Evolutionary conservation across 2,888 invertebrate species (phyloP), one percentile per base, ranked within the genome.

Genomic region (Selenia dentaria): DNA sequence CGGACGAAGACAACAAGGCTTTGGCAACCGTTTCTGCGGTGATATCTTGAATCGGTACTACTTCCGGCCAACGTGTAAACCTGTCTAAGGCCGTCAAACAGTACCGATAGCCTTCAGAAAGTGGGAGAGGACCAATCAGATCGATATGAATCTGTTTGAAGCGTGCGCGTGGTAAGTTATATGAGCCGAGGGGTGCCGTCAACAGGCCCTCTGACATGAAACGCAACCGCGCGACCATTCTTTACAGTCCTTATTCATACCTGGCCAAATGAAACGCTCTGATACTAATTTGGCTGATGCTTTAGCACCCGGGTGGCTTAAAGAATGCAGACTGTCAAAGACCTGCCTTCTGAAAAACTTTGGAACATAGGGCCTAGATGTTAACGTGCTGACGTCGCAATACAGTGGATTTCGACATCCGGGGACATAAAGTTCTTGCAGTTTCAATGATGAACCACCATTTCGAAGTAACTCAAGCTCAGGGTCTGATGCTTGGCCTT

Each of bases 251-350:
- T 49, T 55, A 0, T 70, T 59, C 3, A 80, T 62, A 0, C 43
- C 43, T 8, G 74, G 74, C 79, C 80, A 81, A 0, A 79, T 68
- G 28, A 57, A 81, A 0, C 71, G 64, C 22, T 70, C 33, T 0
- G 67, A 40, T 2, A 83, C 54, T 1, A 62, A 40, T 25, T 33
- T 74, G 1, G 43, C 51, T 0, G 57, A 42, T 1, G 59, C 57
- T 5, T 54, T 62, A 11, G 52, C 58, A 18, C 54, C 57, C 5
- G 63, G 60, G n/a, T 61, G 59, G 10, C 57, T 58, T 0, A 65
- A 37, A 0, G 44, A 29, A 24, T 67, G 68, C 0, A 68, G 36
- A 14, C 51, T 42, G 3, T 64, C 59, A 11, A 64, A 69, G 0
- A 62, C 37, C 26, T 58, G 54, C 18, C 42, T 55, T 0, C 64